Evolutionary conservation across 2,113 vertebrate species (phyloP).

Genomic region (Rhynchomys soricoides): DNA sequence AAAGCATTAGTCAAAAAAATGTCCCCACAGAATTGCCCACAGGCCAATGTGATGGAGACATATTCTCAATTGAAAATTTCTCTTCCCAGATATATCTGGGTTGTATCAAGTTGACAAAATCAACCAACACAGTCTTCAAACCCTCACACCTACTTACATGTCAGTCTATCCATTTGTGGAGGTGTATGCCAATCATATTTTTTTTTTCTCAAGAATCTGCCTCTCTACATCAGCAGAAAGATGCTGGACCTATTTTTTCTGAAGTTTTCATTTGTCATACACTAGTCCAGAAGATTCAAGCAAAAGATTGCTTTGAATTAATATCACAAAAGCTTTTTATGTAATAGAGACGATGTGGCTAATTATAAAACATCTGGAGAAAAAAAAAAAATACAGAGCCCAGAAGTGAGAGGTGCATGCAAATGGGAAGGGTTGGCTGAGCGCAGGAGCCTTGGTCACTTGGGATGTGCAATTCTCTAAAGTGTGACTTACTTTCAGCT

Average conservation of each 20-base stretch:
- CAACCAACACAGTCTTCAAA: not conserved
- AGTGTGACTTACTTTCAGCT: not conserved
- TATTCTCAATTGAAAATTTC: not conserved
- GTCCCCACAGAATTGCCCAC: not conserved
- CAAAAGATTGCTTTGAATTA: constrained; percentile 32
- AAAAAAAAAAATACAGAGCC: constrained; percentile 24
- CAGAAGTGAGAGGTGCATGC: not conserved
- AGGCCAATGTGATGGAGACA: not conserved
- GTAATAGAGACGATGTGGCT: not conserved
- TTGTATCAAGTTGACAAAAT: not conserved
- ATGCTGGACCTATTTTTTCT: not conserved
- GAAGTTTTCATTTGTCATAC: not conserved
- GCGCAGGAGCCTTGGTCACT: not conserved
- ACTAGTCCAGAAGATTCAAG: not conserved
- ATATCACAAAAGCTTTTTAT: not conserved
- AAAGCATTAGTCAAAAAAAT: not conserved
- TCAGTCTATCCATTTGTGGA: not conserved
- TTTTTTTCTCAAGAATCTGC: not conserved
- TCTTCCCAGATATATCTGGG: not conserved
- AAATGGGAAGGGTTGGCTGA: not conserved
- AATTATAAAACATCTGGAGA: constrained; percentile 65
- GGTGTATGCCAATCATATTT: not conserved
- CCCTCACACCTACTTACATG: not conserved
- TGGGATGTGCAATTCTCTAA: not conserved
- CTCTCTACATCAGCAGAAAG: not conserved